Conservation (phyloP, 2,797 vertebrate species). For the Hozukius guyotensis region DNA sequence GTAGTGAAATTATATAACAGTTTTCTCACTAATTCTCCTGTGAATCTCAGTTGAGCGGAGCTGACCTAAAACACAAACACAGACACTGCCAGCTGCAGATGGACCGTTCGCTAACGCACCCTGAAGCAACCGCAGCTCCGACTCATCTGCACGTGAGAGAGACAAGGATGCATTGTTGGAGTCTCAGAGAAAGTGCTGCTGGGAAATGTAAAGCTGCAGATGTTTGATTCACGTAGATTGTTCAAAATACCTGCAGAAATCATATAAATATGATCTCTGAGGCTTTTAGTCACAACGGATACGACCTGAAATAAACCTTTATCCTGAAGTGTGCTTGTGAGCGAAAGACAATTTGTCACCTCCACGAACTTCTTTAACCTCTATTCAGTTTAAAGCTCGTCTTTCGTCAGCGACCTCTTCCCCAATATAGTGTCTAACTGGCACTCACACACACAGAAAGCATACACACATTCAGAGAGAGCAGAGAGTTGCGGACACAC, state of each 20-base stretch:
- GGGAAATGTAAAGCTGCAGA: background rate
- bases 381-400: background rate
- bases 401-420: background rate
- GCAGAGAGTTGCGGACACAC: background rate
- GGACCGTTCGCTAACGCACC: slow-evolving; percentile 23
- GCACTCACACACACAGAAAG: background rate
- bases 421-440: background rate
- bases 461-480: background rate
- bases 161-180: background rate
- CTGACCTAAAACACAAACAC: slow-evolving; percentile 32
- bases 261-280: background rate
- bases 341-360: background rate
- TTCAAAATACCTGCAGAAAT: background rate
- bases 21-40: slow-evolving; percentile 11
- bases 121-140: slow-evolving; percentile 18
- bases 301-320: background rate
- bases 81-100: slow-evolving; percentile 38
- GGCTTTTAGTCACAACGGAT: background rate
- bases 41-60: slow-evolving; percentile 23
- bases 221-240: background rate
- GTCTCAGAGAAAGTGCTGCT: background rate
- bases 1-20: slow-evolving; percentile 5
- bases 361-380: background rate
- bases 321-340: background rate
- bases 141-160: slow-evolving; percentile 27